Conservation (phyloP, 2,888 invertebrate genomes). For the Cybosia mesomella region DNA sequence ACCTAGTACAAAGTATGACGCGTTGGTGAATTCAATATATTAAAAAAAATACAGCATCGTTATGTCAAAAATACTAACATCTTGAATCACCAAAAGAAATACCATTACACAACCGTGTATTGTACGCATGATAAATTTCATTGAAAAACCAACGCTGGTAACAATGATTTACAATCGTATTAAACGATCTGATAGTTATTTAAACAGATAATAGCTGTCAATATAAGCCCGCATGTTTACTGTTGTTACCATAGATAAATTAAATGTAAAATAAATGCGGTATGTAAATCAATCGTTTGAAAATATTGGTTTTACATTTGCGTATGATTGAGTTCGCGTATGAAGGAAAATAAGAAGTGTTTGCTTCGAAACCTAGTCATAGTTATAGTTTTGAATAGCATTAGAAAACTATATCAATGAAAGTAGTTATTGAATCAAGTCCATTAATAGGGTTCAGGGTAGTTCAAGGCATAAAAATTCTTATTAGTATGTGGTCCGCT, state of each 20-base stretch:
- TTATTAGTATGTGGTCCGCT: too few relatives aligned
- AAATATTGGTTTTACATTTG: constrained; percentile 26
- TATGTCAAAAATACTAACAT: too few relatives aligned
- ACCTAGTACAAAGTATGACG: too few relatives aligned
- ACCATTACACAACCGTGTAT: constrained; percentile 61
- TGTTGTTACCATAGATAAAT: constrained; percentile 49
- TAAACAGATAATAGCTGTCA: constrained; percentile 74
- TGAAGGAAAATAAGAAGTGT: constrained; percentile 15
- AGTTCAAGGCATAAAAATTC: too few relatives aligned
- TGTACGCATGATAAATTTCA: constrained; percentile 76
- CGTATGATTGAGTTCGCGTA: constrained; percentile 18
- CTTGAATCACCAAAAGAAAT: too few relatives aligned
- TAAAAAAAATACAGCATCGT: too few relatives aligned
- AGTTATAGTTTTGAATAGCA: neutral
- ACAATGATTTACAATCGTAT: constrained; percentile 74
- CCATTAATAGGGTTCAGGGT: too few relatives aligned
- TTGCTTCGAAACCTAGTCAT: neutral
- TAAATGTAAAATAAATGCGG: constrained; percentile 45
- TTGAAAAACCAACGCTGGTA: constrained; percentile 68
- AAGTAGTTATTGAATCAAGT: too few relatives aligned
- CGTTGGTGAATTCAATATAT: too few relatives aligned
- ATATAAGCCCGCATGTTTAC: constrained; percentile 76
- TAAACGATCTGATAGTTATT: constrained; percentile 71
- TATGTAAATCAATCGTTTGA: constrained; percentile 50
- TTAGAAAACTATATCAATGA: too few relatives aligned